Base-by-base conservation (phyloP, 2,888 invertebrate species). In the Agrenia bidenticulata region DNA sequence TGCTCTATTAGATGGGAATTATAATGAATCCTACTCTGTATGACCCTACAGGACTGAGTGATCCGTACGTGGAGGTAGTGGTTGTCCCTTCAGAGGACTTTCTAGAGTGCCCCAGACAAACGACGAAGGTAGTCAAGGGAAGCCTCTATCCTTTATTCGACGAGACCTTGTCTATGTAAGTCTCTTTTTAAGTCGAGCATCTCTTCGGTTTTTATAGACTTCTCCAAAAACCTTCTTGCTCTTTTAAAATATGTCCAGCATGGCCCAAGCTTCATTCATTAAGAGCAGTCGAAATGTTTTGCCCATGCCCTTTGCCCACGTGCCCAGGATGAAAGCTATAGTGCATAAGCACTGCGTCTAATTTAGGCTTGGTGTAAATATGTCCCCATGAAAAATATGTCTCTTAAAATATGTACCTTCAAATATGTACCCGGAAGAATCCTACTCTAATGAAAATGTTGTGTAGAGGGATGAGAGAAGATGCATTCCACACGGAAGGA, bases 91-190 rank as follows among this genome's bases (percentile, higher is more conserved):
- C 79, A 21, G 80, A 81, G 69, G 77, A 80, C 37, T 84, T 82
- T 69, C 79, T 78, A 1, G 78, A 2, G 15, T 2, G 5, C 32
- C 50, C 60, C 1, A 60, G 37, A 17, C 45, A 57, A 19, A 79
- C 79, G 67, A 84, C 84, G 1, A 81, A 81, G 73, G 80, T 83
- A 26, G 80, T 83, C 59, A 82, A 82, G 75, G 83, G 83, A 75
- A 83, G 82, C 1, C 78, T 85, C 23, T 83, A 83, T 73, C 84
- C 84, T 1, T 78, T 82, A 1, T 85, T 83, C 77, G 83, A 84
- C 67, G 84, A 85, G 77, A 81, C 81, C 1, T 84, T 84, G 77
- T 83, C 83, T 79, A 84, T 84, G 84, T 84, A 77, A 81, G 32
- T n/a, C n/a, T n/a, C n/a, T n/a, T n/a, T n/a, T n/a, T n/a, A n/a